phyloP scores from a whole-genome alignment of 1,140 invertebrate genomes.

The Andrena cerasifolii region DNA sequence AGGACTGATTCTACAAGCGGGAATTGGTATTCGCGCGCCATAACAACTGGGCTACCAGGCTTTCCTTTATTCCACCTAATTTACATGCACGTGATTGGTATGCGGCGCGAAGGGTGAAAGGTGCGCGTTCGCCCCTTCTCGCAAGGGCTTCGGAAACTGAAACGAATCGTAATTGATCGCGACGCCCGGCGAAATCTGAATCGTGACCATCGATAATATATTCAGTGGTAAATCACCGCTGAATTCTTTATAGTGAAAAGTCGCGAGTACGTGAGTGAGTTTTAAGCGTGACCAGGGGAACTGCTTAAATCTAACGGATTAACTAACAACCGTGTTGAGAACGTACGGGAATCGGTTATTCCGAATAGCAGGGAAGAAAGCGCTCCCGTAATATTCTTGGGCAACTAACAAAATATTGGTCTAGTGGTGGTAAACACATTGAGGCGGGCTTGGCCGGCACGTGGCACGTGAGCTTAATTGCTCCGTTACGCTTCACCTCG shows the following conservation, averaged over 20 bases:
- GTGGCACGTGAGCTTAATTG: slow-evolving; percentile 52
- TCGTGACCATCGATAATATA: background rate
- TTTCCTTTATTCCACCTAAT: background rate
- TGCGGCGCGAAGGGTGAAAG: background rate
- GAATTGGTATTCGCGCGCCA: background rate
- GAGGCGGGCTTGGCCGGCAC: slow-evolving; percentile 23
- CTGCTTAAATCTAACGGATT: no score
- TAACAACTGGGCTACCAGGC: background rate
- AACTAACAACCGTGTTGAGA: no score
- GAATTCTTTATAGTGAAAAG: background rate
- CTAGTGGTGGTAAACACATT: slow-evolving; percentile 5
- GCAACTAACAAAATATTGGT: background rate
- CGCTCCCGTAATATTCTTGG: slow-evolving; percentile 6
- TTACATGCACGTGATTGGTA: background rate
- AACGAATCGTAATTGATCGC: slow-evolving; percentile 34
- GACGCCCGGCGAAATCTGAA: slow-evolving; percentile 5
- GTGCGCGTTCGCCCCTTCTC: background rate
- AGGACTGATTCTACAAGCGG: background rate
- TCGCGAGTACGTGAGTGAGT: background rate
- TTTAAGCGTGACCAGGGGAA: background rate
- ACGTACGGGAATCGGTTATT: background rate
- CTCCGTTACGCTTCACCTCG: slow-evolving; percentile 54
- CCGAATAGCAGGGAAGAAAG: background rate
- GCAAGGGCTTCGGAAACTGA: background rate
- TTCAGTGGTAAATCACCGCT: background rate